Conservation (phyloP, 2,113 vertebrate species). For the Formicarius rufipectus region DNA sequence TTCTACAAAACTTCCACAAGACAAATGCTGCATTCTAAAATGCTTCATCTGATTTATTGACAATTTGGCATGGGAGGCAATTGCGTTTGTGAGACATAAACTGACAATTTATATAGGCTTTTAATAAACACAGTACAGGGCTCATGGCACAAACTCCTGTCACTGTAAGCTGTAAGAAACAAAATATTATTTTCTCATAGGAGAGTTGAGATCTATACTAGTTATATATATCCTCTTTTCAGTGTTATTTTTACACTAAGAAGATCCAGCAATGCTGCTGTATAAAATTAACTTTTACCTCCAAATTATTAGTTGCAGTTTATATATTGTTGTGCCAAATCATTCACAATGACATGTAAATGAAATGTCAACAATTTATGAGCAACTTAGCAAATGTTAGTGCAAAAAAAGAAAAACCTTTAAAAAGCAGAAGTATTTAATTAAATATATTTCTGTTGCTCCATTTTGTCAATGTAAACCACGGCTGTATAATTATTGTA, state of each 20-base stretch:
- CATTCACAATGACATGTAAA: background rate
- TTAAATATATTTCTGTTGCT: background rate
- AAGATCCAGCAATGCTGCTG: background rate
- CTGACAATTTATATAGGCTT: background rate
- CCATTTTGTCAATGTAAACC: background rate
- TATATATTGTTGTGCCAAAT: background rate
- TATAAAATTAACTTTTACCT: background rate
- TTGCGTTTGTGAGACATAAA: background rate
- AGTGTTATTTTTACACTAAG: background rate
- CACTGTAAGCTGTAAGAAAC: background rate
- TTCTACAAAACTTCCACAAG: background rate
- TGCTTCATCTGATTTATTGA: background rate
- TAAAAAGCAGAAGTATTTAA: background rate
- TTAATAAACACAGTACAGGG: background rate
- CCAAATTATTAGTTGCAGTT: background rate
- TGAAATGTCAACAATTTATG: background rate
- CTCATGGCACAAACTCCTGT: background rate
- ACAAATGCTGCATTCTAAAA: background rate
- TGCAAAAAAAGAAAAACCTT: background rate
- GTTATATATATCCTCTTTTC: background rate
- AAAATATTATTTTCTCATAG: background rate
- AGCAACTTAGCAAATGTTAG: background rate
- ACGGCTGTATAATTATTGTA: background rate
- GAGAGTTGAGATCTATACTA: background rate
- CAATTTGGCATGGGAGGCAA: background rate